Evolutionary conservation across 2,888 invertebrate genomes (phyloP).

Genomic region (Phoronis australis): DNA sequence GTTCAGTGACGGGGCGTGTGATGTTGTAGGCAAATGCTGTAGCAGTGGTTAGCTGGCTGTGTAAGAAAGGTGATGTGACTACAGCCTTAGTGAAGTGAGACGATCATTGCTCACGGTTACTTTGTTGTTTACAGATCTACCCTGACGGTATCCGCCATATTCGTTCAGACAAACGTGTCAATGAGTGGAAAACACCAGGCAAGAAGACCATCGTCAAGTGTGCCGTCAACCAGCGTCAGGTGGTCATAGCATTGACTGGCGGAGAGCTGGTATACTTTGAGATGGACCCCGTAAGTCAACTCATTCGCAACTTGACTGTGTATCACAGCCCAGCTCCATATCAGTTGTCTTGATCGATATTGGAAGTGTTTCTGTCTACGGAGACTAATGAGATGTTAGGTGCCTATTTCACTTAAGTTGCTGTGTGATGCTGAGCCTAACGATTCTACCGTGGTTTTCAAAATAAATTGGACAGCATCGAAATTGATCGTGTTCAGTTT

Average conservation of each 20-base stretch:
- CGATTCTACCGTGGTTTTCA: not conserved
- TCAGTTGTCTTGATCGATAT: not conserved
- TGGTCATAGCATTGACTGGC: slow-evolving; percentile 94
- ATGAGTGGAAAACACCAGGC: slow-evolving; percentile 98
- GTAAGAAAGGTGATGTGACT: too few relatives aligned
- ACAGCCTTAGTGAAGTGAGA: too few relatives aligned
- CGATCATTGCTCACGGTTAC: too few relatives aligned
- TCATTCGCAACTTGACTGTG: not conserved
- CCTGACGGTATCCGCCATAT: slow-evolving; percentile 99
- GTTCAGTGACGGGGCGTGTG: too few relatives aligned
- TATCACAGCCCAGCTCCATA: not conserved
- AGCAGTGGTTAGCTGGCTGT: too few relatives aligned
- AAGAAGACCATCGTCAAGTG: slow-evolving; percentile 96
- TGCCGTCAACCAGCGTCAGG: slow-evolving; percentile 96
- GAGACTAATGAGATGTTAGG: not conserved
- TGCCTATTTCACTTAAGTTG: not conserved
- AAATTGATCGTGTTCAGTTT: too few relatives aligned
- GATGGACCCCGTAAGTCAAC: slow-evolving; percentile 90
- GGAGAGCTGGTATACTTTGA: slow-evolving; percentile 98
- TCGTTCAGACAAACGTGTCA: slow-evolving; percentile 93
- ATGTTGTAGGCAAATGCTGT: too few relatives aligned
- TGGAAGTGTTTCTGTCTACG: not conserved
- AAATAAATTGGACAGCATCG: too few relatives aligned
- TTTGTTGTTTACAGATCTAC: too few relatives aligned
- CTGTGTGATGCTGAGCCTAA: not conserved